phyloP scores from a whole-genome alignment of 2,797 vertebrate species.

The Poeciliopsis turneri region DNA sequence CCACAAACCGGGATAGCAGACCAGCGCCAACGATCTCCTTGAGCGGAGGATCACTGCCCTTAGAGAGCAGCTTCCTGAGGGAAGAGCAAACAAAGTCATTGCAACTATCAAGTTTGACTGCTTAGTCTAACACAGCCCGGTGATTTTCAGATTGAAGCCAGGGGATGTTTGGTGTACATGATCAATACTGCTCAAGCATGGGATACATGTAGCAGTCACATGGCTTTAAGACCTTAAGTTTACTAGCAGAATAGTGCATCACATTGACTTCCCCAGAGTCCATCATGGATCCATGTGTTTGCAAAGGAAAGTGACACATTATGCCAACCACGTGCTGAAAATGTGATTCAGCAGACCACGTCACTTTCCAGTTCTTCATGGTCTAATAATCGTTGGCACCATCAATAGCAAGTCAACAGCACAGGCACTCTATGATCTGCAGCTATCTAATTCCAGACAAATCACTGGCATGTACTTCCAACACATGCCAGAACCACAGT shows the following conservation, averaged over 20 bases:
- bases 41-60: constrained; percentile 84
- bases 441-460: not conserved
- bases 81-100: too few relatives aligned
- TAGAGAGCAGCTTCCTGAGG: constrained; percentile 87
- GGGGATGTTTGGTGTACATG: not conserved
- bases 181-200: not conserved
- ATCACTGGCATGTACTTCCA: not conserved
- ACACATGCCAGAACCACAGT: not conserved
- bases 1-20: constrained; percentile 84
- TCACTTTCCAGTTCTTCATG: not conserved
- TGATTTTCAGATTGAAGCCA: not conserved
- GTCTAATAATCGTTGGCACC: not conserved
- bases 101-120: not conserved
- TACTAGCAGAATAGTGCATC: not conserved
- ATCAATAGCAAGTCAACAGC: not conserved
- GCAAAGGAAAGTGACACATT: not conserved
- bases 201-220: not conserved
- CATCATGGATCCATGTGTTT: not conserved
- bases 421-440: not conserved
- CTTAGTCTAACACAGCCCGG: not conserved
- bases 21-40: constrained; percentile 84
- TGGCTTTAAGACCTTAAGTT: not conserved
- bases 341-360: not conserved
- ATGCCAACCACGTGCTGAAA: not conserved
- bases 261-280: not conserved